Percentiles rank a stretch among this genome's conserved stretches.
These are phyloP conservation scores for Thripadectes ignobilis DNA, from an alignment of 2,797 vertebrate species.

Conservation along the genomic window DNA sequence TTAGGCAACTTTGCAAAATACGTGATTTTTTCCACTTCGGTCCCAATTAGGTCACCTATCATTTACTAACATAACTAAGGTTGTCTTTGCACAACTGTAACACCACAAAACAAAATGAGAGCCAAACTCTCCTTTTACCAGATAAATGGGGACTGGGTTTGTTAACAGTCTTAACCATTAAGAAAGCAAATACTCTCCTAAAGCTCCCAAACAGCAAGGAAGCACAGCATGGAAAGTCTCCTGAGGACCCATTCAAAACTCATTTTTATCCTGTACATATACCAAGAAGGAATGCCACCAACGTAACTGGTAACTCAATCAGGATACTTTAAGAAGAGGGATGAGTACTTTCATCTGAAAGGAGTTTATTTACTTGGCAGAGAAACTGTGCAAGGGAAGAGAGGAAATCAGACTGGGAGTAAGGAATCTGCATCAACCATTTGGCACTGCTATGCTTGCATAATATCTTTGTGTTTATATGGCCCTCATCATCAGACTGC, in stretches of 20 bases:
- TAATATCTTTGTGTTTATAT: background rate
- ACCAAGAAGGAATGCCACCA: background rate
- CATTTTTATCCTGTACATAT: background rate
- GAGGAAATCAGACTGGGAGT: background rate
- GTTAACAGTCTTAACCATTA: slow-evolving; percentile 4
- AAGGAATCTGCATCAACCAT: background rate
- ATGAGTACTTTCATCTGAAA: background rate
- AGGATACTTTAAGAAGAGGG: background rate
- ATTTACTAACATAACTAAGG: slow-evolving; percentile 27
- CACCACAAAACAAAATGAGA: slow-evolving; percentile 27
- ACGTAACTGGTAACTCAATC: background rate
- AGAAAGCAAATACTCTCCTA: background rate
- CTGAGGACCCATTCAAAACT: background rate
- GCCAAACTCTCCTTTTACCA: background rate
- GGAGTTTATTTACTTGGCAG: background rate
- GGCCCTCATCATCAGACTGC: background rate
- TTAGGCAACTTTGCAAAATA: slow-evolving; percentile 25
- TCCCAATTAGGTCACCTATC: slow-evolving; percentile 40
- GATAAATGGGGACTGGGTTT: background rate
- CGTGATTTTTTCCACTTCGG: slow-evolving; percentile 25
- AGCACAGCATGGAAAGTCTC: background rate
- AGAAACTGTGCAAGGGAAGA: background rate
- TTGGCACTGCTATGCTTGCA: background rate
- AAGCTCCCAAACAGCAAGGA: background rate
- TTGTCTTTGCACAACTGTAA: slow-evolving; percentile 28